Evolutionary conservation across 64 coral and sea anemone species (phyloP), one percentile per base, ranked within the genome.

Genomic region (Orbicella faveolata): DNA sequence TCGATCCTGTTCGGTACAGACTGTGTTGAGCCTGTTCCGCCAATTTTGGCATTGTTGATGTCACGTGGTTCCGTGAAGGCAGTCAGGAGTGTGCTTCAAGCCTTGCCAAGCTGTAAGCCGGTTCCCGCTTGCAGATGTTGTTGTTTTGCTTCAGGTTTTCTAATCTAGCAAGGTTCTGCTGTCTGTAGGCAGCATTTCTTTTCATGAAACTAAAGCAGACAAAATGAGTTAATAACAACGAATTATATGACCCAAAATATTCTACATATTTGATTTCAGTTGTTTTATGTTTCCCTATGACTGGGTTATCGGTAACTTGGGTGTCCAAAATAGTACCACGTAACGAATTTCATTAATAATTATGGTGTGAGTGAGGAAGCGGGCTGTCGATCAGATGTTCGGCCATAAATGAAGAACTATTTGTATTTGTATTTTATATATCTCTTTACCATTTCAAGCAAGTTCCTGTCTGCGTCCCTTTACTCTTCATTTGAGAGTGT

Each of bases 381-480:
- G 5, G 44, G 44, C 44, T 48, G 44, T 48, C 3, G 44, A 48
- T 48, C 44, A 3, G 5, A 48, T 48, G 44, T 48, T 48, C 44
- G 4, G 44, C 44, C 5, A 5, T 48, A 6, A 48, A 6, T 48
- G 44, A 6, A 6, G 2, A 48, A 3, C 4, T 48, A 48, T 0
- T 48, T 48, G 2, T 48, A 48, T 4, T 48, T 48, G 44, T 48
- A 48, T 48, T 41, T 41, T 41, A 41, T 14, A 44, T 37, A 0
- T 12, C 72, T 25, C 65, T 87, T 36, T 78, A 94, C 92, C 92
- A 94, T 84, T 89, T 94, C 41, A 94, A 48, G 55, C 92, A 94
- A 0, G 92, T 94, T 4, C 92, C 92, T 6, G 92, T 94, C 44
- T 94, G 92, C 6, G 92, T 94, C 34, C 92, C 92, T 83, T n/a